Base-by-base conservation (phyloP, 2,797 vertebrate species). In the Esox lucius region DNA sequence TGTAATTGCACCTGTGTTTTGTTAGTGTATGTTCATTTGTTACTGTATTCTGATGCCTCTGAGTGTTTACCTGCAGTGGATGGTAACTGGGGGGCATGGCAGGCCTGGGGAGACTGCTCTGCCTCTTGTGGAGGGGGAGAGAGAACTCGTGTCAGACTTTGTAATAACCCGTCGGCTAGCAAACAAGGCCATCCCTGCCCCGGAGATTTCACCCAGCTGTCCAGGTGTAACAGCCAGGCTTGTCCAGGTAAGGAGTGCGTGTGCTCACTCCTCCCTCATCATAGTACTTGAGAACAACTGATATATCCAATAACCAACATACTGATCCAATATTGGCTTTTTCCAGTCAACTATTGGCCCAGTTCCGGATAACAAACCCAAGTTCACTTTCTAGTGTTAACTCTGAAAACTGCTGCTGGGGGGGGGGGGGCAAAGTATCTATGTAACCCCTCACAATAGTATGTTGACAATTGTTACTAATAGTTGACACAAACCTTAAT, bases 11-110 rank as follows among this genome's bases (percentile, higher is more conserved):
- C 17, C 42, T 71, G 69, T 62, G 59, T 62, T 19, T 24, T 42
- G 39, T 42, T 42, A 42, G 39, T 39, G 9, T 59, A n/a, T 59
- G 7, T 19, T 59, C n/a, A 22, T 31, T 9, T 59, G 49, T 17
- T 78, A n/a, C 67, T 7, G 35, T 75, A 51, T 71, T 24, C 71
- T 69, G 80, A 65, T 85, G 42, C 22, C 13, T 68, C 28, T 82
- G 15, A 72, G 0, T 77, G 68, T 71, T 8, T 80, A 17, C 71
- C 82, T 88, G 12, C 85, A 99, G 98, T 96, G 85, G 93, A 98
- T 87, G 97, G 97, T 71, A 94, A 90, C 75, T 99, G 98, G 98
- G 94, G 95, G 4, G 83, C 87, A 1, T 99, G 98, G 98, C 96
- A 97, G 39, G 75, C 90, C 0, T 99, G 98, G 98, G 94, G 91